Base-by-base conservation (phyloP, 2,113 vertebrate genomes). In the Ornithorhynchus anatinus region DNA sequence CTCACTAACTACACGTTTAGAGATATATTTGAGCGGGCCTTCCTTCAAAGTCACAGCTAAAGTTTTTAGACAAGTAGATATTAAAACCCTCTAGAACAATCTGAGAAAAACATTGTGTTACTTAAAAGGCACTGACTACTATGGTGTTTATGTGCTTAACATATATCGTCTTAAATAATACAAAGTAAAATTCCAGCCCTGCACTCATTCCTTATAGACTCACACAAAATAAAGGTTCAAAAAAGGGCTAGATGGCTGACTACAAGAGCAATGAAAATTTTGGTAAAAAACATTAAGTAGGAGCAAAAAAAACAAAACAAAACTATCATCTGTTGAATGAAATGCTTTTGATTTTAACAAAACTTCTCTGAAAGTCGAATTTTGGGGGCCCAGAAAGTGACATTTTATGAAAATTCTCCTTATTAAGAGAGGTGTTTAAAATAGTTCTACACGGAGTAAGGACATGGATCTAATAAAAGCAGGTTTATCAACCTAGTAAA, bases 1-100 rank as follows among this genome's bases (percentile, higher is more conserved):
- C 36, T 72, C 23, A 59, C 35, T 65, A 77, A 50, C 37, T 59
- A 9, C 35, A 22, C 19, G 14, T 52, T 39, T 20, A 66, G 58
- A 27, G 3, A 14, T 52, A 31, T 6, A 68, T 57, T 50, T 54
- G 67, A 60, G 57, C 70, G 69, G 63, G 8, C 38, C 20, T 48
- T 20, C 5, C 17, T 37, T n/a, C 25, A 7, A 39, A 4, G 20
- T 23, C 23, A 23, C 47, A 25, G 14, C 51, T 22, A 53, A 40
- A 19, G 5, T 20, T 20, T 2, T 4, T 17, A 27, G 47, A 48
- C 1, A 68, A 3, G n/a, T n/a, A n/a, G n/a, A n/a, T n/a, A n/a
- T n/a, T n/a, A n/a, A n/a, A n/a, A n/a, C n/a, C n/a, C n/a, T n/a
- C n/a, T n/a, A n/a, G n/a, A n/a, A n/a, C n/a, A n/a, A n/a, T n/a